Evolutionary conservation across 2,888 invertebrate species (phyloP), one percentile per base, ranked within the genome.

Genomic region (Cryptus viduatorius): DNA sequence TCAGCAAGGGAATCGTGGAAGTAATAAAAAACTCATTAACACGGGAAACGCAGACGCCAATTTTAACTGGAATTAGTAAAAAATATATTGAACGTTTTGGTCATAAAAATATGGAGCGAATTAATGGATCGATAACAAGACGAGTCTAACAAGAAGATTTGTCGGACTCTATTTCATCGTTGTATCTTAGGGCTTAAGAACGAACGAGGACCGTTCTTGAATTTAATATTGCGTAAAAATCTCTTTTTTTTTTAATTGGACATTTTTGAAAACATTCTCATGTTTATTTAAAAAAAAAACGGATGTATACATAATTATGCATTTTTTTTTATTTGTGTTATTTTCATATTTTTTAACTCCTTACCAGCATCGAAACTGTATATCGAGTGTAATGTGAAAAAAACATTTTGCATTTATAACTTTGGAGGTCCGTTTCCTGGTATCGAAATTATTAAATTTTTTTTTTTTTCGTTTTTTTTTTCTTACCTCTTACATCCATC

Each of bases 401-500:
- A 61, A 61, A 61, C n/a, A 14, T 61, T 31, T 61, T 14, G 5
- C 31, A 14, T 31, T 4, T 14, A 8, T 3, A 7, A 61, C 7
- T 2, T n/a, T 14, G 31, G 14, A 31, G 5, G 4, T 61, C 5
- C 29, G 14, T 61, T 61, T 7, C 4, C 14, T 7, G 29, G 24
- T 24, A 31, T 31, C 31, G n/a, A 19, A 42, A 10, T 31, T 29
- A 10, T 29, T 31, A 12, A 7, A 61, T 4, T n/a, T 61, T 31
- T 69, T 37, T 37, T 37, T 7, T 37, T 37, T 5, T 37, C 0
- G n/a, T 7, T 5, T 37, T 37, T 37, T 37, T 75, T 53, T 84
- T 88, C 92, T 93, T 89, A 93, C 93, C 92, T 92, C 90, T 94
- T 94, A 94, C 93, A 94, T 94, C 93, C 94, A 93, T 92, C 94